Evolutionary conservation across 2,113 vertebrate genomes (phyloP).

Genomic region (Ictidomys tridecemlineatus): DNA sequence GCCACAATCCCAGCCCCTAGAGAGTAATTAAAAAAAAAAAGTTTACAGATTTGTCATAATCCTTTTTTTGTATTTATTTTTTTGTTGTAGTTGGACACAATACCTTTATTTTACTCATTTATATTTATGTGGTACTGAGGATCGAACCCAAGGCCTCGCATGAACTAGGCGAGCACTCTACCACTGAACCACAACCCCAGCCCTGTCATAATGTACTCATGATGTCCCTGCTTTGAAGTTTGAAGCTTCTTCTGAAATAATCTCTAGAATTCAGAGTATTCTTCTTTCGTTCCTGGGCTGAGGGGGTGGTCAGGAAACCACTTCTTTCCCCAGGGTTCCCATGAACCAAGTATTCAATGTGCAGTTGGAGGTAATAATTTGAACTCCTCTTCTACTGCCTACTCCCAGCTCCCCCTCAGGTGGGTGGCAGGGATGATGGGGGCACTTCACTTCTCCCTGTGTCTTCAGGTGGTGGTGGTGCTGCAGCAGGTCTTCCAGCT

Average conservation of each 20-base stretch:
- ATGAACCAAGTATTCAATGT: background rate
- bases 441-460: constrained; percentile 46
- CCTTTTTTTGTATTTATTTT: too few relatives aligned
- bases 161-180: too few relatives aligned
- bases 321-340: background rate
- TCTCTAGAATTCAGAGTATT: constrained; percentile 8
- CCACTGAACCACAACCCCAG: too few relatives aligned
- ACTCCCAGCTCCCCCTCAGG: background rate
- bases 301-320: background rate
- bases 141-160: too few relatives aligned
- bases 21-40: too few relatives aligned
- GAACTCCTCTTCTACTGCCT: background rate
- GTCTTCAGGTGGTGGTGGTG: constrained; percentile 96
- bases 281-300: background rate
- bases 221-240: constrained; percentile 30
- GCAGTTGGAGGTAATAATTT: background rate
- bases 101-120: too few relatives aligned
- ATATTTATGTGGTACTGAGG: too few relatives aligned
- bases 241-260: constrained; percentile 55
- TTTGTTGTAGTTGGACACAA: too few relatives aligned
- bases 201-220: background rate
- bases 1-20: too few relatives aligned
- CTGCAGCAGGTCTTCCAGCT: constrained; percentile 99
- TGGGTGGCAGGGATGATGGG: background rate
- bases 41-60: too few relatives aligned